Percentiles rank a stretch among this genome's conserved stretches.
phyloP scores from a whole-genome alignment of 2,888 invertebrate genomes.

The Melanchra persicariae region DNA sequence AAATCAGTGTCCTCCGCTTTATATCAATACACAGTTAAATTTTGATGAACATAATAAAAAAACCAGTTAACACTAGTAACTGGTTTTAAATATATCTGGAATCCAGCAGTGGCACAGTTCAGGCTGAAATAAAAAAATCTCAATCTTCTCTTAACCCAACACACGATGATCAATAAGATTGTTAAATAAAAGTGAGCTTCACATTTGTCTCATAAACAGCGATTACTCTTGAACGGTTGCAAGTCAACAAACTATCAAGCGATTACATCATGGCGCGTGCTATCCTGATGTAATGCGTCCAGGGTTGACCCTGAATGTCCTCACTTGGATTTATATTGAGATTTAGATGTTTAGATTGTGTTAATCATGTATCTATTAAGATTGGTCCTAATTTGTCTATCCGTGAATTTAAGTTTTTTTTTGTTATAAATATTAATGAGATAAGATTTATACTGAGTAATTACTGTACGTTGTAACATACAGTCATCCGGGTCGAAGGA shows the following conservation, averaged over 20 bases:
- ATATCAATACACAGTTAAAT: no score
- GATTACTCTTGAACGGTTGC: conserved; percentile 61
- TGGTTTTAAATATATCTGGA: no score
- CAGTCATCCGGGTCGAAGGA: neutral
- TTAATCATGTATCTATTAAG: neutral
- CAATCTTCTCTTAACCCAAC: neutral
- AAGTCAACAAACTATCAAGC: conserved; percentile 72
- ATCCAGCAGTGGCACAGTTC: no score
- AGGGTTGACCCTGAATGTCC: conserved; percentile 59
- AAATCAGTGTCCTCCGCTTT: no score
- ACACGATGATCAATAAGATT: conserved; percentile 43
- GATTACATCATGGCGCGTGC: conserved; percentile 81
- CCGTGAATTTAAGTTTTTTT: neutral
- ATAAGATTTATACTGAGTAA: neutral
- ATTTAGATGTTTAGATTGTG: neutral
- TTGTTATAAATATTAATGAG: no score
- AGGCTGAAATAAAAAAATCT: no score
- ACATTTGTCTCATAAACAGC: conserved; percentile 66
- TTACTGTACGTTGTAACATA: neutral
- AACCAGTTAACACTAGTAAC: no score
- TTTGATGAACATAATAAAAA: no score
- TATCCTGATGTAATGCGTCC: conserved; percentile 70
- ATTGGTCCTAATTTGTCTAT: neutral
- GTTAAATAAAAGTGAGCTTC: conserved; percentile 31
- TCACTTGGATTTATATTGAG: neutral